Conservation (phyloP, 2,113 vertebrate genomes). For the Sitta europaea region DNA sequence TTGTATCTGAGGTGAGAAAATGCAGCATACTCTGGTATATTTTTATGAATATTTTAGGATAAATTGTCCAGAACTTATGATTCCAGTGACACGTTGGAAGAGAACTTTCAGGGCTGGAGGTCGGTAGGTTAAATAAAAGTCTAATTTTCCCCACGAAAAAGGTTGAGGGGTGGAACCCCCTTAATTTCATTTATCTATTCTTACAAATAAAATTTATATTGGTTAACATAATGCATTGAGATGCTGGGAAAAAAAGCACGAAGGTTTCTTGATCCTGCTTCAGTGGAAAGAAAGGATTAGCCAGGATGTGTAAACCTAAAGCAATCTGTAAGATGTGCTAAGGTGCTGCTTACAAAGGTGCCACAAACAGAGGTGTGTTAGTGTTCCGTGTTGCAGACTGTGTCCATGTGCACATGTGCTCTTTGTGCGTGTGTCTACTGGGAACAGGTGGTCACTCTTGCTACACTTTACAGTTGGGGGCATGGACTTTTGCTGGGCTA, state of each 20-base stretch:
- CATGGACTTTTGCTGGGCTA: background rate
- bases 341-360: background rate
- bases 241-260: background rate
- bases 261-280: background rate
- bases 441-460: background rate
- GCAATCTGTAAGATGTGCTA: background rate
- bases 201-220: background rate
- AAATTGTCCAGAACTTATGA: background rate
- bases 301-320: background rate
- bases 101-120: background rate
- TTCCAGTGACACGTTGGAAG: background rate
- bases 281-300: background rate
- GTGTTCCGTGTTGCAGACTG: background rate
- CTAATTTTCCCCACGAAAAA: background rate
- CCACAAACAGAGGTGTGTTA: rapidly evolving
- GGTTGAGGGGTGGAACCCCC: rapidly evolving
- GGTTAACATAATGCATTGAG: background rate
- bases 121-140: background rate
- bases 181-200: background rate
- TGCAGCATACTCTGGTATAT: background rate
- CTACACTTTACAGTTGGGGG: rapidly evolving
- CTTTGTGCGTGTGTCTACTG: rapidly evolving
- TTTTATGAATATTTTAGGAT: background rate
- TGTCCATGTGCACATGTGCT: rapidly evolving
- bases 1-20: background rate